Evolutionary conservation across 1,140 invertebrate species (phyloP), one percentile per base, ranked within the genome.

Genomic region (Saccostrea cuccullata): DNA sequence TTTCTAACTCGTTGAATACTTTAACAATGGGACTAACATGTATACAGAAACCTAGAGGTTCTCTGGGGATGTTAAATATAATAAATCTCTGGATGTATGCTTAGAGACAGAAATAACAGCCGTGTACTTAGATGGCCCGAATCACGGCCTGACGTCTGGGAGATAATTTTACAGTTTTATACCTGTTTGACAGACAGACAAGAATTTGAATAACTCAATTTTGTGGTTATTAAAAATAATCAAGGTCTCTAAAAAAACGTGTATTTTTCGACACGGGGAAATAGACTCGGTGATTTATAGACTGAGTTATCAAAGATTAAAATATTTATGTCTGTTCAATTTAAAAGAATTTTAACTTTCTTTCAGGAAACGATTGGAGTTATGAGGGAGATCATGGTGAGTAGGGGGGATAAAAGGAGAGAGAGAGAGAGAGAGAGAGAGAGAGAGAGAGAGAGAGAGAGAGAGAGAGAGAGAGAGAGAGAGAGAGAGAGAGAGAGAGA

Each of bases 351-450:
- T 85, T 15, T 60, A 20, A 23, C 20, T 85, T 60, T 85, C 8
- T 85, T 64, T 30, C 58, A 85, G 84, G 84, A 8, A 40, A 60
- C 15, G 55, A 85, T 17, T 85, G 84, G 84, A 85, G 84, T 30
- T 85, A 85, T 60, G 30, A 64, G 20, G 84, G 84, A n/a, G 56
- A 60, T 12, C 58, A 60, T 30, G 84, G 84, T 85, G 4, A 64
- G 84, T 55, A 15, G 15, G 3, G 30, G 30, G 30, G 2, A 36
- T 36, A 36, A 36, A 36, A 36, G 5, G 12, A 84, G 47, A 84
- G 23, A 47, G n/a, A 40, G 40, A 82, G 40, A 82, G 26, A 36
- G 77, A 55, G n/a, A 84, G 9, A 23, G 30, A 60, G n/a, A 36
- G 30, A 36, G 30, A 36, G 30, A 36, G 30, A 36, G 30, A 36